Conservation (phyloP, 2,888 invertebrate species). For the Drosophila quinaria region DNA sequence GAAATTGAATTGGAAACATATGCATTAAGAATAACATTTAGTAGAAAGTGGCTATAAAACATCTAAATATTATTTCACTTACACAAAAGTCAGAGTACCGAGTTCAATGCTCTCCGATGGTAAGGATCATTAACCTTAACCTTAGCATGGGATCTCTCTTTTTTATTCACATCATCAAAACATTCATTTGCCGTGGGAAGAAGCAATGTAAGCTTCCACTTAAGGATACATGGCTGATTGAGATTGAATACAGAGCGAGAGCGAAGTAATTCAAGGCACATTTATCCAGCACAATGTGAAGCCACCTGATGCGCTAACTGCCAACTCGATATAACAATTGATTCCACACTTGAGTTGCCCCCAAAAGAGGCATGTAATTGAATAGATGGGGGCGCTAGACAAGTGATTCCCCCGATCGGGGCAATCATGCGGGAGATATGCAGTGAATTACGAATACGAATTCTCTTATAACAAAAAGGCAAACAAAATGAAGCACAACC, state of each 20-base stretch:
- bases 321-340: slow-evolving; percentile 63
- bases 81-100: background rate
- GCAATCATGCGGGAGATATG: slow-evolving; percentile 68
- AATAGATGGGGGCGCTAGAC: slow-evolving; percentile 51
- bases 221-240: slow-evolving; percentile 76
- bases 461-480: slow-evolving; percentile 15
- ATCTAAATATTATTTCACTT: background rate
- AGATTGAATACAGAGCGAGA: slow-evolving; percentile 62
- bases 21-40: no score
- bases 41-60: background rate
- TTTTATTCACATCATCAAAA: slow-evolving; percentile 31
- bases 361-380: slow-evolving; percentile 18
- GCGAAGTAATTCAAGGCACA: slow-evolving; percentile 52
- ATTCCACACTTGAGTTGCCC: slow-evolving; percentile 39
- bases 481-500: slow-evolving; percentile 7
- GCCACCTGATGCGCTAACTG: slow-evolving; percentile 71
- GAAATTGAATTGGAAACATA: no score
- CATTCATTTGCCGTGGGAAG: slow-evolving; percentile 62
- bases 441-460: slow-evolving; percentile 42
- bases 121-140: slow-evolving; percentile 68
- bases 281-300: slow-evolving; percentile 58
- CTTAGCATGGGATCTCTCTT: slow-evolving; percentile 19
- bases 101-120: slow-evolving; percentile 58
- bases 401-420: slow-evolving; percentile 36
- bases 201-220: slow-evolving; percentile 45